Conservation (phyloP, 2,797 vertebrate genomes). For the Protonibea diacanthus region DNA sequence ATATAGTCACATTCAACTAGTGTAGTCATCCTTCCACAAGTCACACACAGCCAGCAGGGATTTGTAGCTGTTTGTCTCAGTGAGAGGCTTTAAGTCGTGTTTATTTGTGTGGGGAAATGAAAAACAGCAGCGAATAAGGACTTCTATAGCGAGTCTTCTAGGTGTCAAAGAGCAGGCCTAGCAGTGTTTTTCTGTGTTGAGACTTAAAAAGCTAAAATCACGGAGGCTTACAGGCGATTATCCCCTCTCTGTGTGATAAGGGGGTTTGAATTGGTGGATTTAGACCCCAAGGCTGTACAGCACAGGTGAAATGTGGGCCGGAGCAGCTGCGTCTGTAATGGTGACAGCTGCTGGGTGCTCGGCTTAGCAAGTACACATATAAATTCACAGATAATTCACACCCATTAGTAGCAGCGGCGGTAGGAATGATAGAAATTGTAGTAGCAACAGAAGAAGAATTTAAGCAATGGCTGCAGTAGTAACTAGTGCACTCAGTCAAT, state of each 20-base stretch:
- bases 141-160: neutral
- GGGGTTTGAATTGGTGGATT: constrained; percentile 16
- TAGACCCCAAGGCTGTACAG: neutral
- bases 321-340: constrained; percentile 46
- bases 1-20: neutral
- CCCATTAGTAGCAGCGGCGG: constrained; percentile 5
- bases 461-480: neutral
- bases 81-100: constrained; percentile 15
- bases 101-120: neutral
- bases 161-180: neutral
- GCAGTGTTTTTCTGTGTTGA: constrained; percentile 24
- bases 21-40: neutral
- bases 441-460: neutral
- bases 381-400: constrained; percentile 25
- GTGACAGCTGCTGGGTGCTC: constrained; percentile 42
- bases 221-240: constrained; percentile 12
- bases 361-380: constrained; percentile 3
- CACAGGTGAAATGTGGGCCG: constrained; percentile 43
- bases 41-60: constrained; percentile 16
- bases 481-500: neutral
- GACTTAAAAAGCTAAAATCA: constrained; percentile 11
- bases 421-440: neutral
- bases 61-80: constrained; percentile 12
- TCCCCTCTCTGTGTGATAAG: constrained; percentile 23
- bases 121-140: constrained; percentile 34